Evolutionary conservation across 2,888 invertebrate species (phyloP), one percentile per base, ranked within the genome.

Genomic region (Heliconius hortense): DNA sequence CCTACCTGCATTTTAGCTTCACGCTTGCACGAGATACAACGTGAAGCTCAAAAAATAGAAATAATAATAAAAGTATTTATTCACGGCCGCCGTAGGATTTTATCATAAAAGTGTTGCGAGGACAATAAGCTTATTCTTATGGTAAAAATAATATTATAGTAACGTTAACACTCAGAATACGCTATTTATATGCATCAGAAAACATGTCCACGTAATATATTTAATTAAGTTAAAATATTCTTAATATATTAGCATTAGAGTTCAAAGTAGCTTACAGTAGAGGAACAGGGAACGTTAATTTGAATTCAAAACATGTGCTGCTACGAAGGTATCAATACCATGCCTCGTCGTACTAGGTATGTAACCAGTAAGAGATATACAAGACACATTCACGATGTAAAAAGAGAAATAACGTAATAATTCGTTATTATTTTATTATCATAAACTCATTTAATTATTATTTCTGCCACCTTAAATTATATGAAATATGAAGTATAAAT

Each of bases 301-400:
- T 80, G 81, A 82, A 85, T 84, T 83, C 85, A 77, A 78, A 80
- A 80, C 86, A 85, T 84, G 84, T 83, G 80, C 82, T 70, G 78
- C 78, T 77, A 81, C 76, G 81, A 80, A 82, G 82, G 81, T 81
- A 81, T 81, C 84, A 81, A 81, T 82, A 84, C 79, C 82, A 78
- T 79, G 80, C 79, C 39, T 76, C 79, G 78, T 81, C 81, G 81
- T 81, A 83, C 80, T 43, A 82, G 77, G 82, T 81, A 80, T 81
- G 64, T 69, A 53, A 66, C 26, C 74, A 71, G 39, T 64, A 66
- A 66, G 66, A 66, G 66, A 11, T 15, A 24, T n/a, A 66, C 43
- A 66, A 43, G 39, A 43, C 66, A 43, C 21, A 39, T 39, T 66
- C 39, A 43, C 0, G 39, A 43, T 39, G 18, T 21, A 66, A 39